Evolutionary conservation across 2,797 vertebrate species (phyloP).

Genomic region (Austrolebias charrua): DNA sequence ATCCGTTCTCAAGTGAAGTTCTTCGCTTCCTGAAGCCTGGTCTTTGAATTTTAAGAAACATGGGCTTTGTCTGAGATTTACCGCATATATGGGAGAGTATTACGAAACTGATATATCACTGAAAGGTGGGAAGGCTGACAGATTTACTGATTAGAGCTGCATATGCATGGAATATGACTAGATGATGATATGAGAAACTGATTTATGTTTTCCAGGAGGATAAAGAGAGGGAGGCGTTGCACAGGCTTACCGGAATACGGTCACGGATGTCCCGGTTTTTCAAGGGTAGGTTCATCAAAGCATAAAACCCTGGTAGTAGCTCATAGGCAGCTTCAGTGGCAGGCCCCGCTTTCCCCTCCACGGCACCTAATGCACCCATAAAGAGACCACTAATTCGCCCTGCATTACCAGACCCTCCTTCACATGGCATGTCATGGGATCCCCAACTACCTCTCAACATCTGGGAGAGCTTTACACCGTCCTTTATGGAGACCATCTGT

Average conservation of each 20-base stretch:
- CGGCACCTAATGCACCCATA: slow-evolving; percentile 71
- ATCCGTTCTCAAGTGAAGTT: slow-evolving; percentile 54
- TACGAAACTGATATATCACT: slow-evolving; percentile 74
- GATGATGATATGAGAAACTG: slow-evolving; percentile 80
- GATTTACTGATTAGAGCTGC: slow-evolving; percentile 78
- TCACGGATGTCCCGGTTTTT: slow-evolving; percentile 68
- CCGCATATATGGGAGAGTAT: slow-evolving; percentile 67
- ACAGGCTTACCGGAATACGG: slow-evolving; percentile 56
- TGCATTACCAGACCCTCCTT: slow-evolving; percentile 66
- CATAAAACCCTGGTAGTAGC: slow-evolving; percentile 64
- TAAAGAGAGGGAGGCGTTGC: slow-evolving; percentile 67
- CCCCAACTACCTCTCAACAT: slow-evolving; percentile 70
- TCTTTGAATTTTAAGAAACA: slow-evolving; percentile 64
- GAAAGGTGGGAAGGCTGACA: slow-evolving; percentile 69
- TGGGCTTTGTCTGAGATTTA: slow-evolving; percentile 70
- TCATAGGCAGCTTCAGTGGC: slow-evolving; percentile 39
- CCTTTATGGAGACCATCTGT: slow-evolving; percentile 74
- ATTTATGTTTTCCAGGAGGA: slow-evolving; percentile 80
- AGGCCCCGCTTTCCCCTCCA: slow-evolving; percentile 60
- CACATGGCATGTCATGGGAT: slow-evolving; percentile 69
- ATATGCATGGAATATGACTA: slow-evolving; percentile 81
- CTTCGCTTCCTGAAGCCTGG: slow-evolving; percentile 25
- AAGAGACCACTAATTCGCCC: slow-evolving; percentile 77
- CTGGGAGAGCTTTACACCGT: slow-evolving; percentile 69
- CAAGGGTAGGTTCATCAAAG: slow-evolving; percentile 81